phyloP scores from a whole-genome alignment of 2,888 invertebrate species.

The Agonopterix alstromeriana region DNA sequence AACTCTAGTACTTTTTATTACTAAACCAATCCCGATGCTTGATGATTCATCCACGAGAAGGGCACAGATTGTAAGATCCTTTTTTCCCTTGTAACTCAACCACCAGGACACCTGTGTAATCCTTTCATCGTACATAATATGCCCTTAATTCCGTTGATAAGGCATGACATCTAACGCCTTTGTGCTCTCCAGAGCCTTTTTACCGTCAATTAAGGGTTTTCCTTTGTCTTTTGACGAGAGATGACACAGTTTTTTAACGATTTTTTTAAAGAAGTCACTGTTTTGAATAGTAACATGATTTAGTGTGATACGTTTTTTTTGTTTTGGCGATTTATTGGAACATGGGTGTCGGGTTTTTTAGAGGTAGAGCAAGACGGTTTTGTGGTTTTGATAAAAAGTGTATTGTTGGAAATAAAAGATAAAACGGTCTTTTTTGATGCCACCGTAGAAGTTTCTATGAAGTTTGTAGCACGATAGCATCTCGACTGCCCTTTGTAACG shows the following conservation, averaged over 20 bases:
- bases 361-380: conserved; percentile 14
- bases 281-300: conserved; percentile 70
- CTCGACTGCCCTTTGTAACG: no score
- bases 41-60: no score
- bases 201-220: conserved; percentile 60
- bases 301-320: conserved; percentile 56
- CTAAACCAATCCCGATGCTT: no score
- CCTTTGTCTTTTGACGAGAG: conserved; percentile 63
- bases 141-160: conserved; percentile 72
- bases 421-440: background rate
- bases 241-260: conserved; percentile 56
- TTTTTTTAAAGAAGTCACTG: conserved; percentile 43
- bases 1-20: no score
- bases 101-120: conserved; percentile 69
- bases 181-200: conserved; percentile 50
- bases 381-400: conserved; percentile 34
- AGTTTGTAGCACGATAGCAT: no score
- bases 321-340: conserved; percentile 61
- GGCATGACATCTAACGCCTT: conserved; percentile 71
- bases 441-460: background rate
- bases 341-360: conserved; percentile 36
- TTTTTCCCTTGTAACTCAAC: conserved; percentile 32
- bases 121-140: conserved; percentile 71
- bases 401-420: conserved; percentile 13
- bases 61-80: no score